Evolutionary conservation across 1,140 invertebrate species (phyloP), one percentile per base, ranked within the genome.

Genomic region (Mesaphorura yosii): DNA sequence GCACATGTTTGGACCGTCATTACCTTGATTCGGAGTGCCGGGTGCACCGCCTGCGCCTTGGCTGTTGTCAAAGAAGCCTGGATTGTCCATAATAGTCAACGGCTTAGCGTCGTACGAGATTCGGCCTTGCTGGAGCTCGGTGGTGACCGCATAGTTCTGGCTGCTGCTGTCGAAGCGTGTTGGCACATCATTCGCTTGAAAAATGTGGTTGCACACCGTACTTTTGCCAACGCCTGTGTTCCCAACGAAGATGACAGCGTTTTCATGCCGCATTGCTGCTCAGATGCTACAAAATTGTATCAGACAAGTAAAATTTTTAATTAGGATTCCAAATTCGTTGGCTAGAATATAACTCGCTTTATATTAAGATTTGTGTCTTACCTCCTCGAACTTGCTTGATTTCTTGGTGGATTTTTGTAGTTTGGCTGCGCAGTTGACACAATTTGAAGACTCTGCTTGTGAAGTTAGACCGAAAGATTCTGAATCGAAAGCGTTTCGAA

Each of bases 1-100:
- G 47, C 47, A 48, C 4, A 48, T 4, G 38, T 48, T 48, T 48
- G 31, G n/a, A 6, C 47, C 47, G 38, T 48, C 47, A 37, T 14
- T 25, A 34, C 5, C 15, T 15, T 14, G 15, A 14, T 10, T 10
- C 7, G 26, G 38, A 14, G 26, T 48, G 6, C n/a, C n/a, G n/a
- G n/a, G n/a, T n/a, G n/a, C n/a, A n/a, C n/a, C n/a, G n/a, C n/a
- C n/a, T n/a, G 40, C 6, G 17, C 7, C 7, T 7, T 42, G n/a
- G 6, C 6, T 10, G 40, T 10, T 17, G 19, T 48, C 47, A 34
- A 48, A 48, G 28, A 48, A 48, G 7, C 47, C 47, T 7, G 47
- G 47, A 12, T 7, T 46, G 23, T 46, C 47, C 12, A 48, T 4
- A 12, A 48, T 22, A 7, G 47, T 48, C 14, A 14, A 48, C 4